A percentile compares a stretch with the other conserved stretches of the same genome.
Evolutionary conservation across 1,140 invertebrate species (phyloP).

Genomic region (Nephila pilipes): DNA sequence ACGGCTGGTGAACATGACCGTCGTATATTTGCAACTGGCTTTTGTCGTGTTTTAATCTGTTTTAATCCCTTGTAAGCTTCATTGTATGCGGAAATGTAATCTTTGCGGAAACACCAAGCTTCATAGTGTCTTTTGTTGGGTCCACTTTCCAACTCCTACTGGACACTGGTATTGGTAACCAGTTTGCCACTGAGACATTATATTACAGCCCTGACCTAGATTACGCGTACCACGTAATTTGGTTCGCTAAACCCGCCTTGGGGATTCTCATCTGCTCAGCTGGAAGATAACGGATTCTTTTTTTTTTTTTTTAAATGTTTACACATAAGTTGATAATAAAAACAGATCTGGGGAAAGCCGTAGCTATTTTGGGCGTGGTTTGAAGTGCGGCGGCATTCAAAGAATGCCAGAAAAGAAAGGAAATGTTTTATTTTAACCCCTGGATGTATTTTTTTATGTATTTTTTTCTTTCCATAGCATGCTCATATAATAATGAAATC

Average conservation of each 20-base stretch:
- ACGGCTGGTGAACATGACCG: too few species aligned
- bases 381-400: neutral
- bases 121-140: neutral
- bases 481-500: too few species aligned
- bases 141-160: neutral
- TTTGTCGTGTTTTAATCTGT: too few species aligned
- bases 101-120: too few species aligned
- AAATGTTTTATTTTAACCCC: neutral
- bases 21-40: too few species aligned
- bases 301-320: neutral
- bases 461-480: too few species aligned
- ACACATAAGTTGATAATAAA: too few species aligned
- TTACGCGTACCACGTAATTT: neutral
- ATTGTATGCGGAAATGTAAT: too few species aligned
- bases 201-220: conserved; percentile 20
- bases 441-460: too few species aligned
- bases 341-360: neutral
- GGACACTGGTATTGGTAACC: neutral
- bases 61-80: too few species aligned
- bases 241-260: neutral
- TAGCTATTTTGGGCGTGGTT: neutral
- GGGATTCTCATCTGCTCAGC: neutral
- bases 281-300: conserved; percentile 9
- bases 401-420: conserved; percentile 7
- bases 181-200: neutral